Conservation (phyloP, 2,113 vertebrate genomes). For the Megaceryle maxima region DNA sequence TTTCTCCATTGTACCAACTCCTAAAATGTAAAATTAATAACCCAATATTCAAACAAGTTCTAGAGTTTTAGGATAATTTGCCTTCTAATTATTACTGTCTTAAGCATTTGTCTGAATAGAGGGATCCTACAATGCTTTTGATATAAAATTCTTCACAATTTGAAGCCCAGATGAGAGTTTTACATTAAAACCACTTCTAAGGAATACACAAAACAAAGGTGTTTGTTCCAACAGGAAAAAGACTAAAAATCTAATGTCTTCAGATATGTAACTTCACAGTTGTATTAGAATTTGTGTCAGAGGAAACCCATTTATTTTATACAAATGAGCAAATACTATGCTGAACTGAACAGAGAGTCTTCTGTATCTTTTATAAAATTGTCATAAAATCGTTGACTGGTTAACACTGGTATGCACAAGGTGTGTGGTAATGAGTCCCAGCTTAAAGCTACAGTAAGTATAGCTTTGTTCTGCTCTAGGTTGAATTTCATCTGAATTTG, state of each 20-base stretch:
- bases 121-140: not conserved
- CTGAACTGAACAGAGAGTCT: not conserved
- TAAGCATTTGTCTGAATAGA: not conserved
- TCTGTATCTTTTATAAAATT: not conserved
- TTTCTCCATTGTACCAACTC: slow-evolving; percentile 4
- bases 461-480: not conserved
- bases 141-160: not conserved
- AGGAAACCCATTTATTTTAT: not conserved
- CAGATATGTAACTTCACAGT: not conserved
- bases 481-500: not conserved
- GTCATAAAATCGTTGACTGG: not conserved
- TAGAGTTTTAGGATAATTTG: not conserved
- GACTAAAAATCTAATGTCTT: not conserved
- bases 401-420: not conserved
- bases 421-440: not conserved
- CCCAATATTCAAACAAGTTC: not conserved
- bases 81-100: not conserved
- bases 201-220: not conserved
- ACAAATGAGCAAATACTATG: not conserved
- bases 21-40: slow-evolving; percentile 47
- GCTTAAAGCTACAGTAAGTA: not conserved
- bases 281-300: not conserved
- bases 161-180: not conserved
- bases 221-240: not conserved
- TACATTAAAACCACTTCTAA: not conserved